Percentiles rank a stretch among this genome's conserved stretches.
Evolutionary conservation across 2,113 vertebrate genomes (phyloP).

Genomic region (Meles meles): DNA sequence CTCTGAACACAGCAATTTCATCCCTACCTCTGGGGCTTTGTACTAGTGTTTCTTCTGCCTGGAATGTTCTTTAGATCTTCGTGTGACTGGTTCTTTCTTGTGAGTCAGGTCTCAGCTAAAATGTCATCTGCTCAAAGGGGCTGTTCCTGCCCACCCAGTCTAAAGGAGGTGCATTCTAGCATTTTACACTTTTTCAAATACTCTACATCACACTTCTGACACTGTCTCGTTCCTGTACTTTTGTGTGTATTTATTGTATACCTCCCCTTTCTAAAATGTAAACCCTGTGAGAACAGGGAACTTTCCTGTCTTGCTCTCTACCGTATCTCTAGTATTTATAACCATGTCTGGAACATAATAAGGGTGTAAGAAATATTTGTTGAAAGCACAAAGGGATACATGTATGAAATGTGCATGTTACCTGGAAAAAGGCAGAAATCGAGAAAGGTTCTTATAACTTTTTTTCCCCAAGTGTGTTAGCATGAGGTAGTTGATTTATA

Average conservation of each 20-base stretch:
- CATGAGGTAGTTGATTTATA: background rate
- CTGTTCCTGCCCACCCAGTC: background rate
- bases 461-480: background rate
- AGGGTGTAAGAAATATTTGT: background rate
- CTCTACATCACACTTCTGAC: background rate
- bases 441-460: background rate
- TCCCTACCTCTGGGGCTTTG: background rate
- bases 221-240: background rate
- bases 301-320: background rate
- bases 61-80: slow-evolving; percentile 43
- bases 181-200: background rate
- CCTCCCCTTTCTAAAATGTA: background rate
- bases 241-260: background rate
- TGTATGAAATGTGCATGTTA: background rate
- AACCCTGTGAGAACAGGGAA: background rate
- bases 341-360: background rate
- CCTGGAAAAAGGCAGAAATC: background rate
- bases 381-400: background rate
- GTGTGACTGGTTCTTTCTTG: slow-evolving; percentile 6
- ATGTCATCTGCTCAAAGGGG: background rate
- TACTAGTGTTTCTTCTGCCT: background rate
- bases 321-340: background rate
- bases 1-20: background rate
- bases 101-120: slow-evolving; percentile 6
- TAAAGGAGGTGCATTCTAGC: background rate